These are phyloP conservation scores for Atrichornis clamosus DNA, from an alignment of 2,113 vertebrate species.

Conservation along the genomic window DNA sequence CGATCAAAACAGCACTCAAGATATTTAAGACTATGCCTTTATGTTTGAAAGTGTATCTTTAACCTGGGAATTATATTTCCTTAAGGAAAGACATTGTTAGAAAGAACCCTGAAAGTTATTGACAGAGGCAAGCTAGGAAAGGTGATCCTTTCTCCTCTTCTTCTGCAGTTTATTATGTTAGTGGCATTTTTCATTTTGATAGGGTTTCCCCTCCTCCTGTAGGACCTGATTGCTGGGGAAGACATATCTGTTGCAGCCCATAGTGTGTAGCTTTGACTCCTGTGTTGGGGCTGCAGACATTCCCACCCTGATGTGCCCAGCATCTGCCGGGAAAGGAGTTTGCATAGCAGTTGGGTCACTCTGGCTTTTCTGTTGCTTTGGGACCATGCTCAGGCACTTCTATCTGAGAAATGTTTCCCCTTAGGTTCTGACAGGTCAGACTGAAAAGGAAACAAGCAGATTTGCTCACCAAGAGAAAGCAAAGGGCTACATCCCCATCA, in stretches of 20 bases:
- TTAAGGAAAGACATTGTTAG: background rate
- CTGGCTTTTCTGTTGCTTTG: background rate
- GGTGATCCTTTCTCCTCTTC: background rate
- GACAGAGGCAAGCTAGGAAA: background rate
- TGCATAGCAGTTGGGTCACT: background rate
- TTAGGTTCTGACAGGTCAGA: background rate
- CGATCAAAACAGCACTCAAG: background rate
- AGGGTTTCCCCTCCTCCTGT: background rate
- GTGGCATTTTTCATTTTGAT: background rate
- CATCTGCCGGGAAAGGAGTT: background rate
- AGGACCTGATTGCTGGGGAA: background rate
- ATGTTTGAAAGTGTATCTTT: background rate
- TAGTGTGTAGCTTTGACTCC: background rate
- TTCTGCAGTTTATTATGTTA: background rate
- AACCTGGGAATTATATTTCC: background rate
- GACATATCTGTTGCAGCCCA: fast-evolving
- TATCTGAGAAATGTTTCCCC: background rate
- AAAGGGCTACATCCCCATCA: background rate
- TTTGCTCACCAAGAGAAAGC: background rate
- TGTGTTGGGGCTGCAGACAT: background rate
- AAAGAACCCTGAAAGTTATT: background rate
- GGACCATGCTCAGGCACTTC: background rate
- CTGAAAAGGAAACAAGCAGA: background rate
- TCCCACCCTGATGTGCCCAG: fast-evolving
- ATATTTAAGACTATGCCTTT: background rate